Base-by-base conservation (phyloP, 2,797 vertebrate species). In the Periparus ater region DNA sequence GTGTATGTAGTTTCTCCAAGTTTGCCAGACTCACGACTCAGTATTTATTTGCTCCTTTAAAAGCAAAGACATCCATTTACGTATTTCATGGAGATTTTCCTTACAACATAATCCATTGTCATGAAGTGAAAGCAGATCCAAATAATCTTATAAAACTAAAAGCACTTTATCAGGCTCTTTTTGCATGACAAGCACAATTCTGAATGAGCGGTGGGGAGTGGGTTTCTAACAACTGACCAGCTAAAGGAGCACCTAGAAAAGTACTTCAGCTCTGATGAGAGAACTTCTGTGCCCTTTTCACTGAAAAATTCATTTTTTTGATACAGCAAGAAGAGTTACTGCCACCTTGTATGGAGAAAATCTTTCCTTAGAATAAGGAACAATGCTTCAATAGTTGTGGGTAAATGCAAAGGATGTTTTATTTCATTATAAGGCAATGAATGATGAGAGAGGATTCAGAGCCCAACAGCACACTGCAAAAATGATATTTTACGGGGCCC, bases 51-150 rank as follows among this genome's bases (percentile, higher is more conserved):
- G 72, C 63, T 81, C 84, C 86, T 94, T 92, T 83, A 86, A 93
- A 94, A 74, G 82, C 74, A 95, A 58, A 96, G 66, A 91, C 66
- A 95, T 11, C 76, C 38, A 85, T 81, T 93, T 97, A 86, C 20
- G 17, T 93, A 94, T 63, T 96, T 95, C 85, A 91, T 51, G 68
- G 84, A 85, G 85, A 96, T 96, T 94, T 95, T 81, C 88, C 93
- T 68, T 95, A 82, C 76, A 79, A 68, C 95, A 71, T 79, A 94
- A 92, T 91, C 94, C 84, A 92, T 93, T 91, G 86, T 88, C 74
- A 75, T 7, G n/a, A 94, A 85, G 72, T 36, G 87, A 93, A 97
- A 97, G 94, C 79, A 90, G 85, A 97, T 93, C 79, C 74, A 95
- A 96, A 93, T 93, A 93, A 96, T 84, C 72, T 91, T 80, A 38